Conservation (phyloP, 2,888 invertebrate genomes). For the Globia sparganii region DNA sequence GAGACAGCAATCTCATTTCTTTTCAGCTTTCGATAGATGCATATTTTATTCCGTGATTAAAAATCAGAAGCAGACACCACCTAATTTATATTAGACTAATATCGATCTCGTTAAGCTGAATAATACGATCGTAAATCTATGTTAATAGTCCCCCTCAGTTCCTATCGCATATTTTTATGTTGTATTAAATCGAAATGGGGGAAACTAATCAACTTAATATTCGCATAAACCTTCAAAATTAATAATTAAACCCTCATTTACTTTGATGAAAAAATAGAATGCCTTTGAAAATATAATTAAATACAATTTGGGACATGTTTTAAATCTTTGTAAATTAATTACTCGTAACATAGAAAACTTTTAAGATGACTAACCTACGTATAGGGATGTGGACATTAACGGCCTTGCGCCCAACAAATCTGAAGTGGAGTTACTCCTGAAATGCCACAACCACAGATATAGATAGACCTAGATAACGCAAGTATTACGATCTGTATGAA, state of each 20-base stretch:
- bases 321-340: conserved; percentile 47
- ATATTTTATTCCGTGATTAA: conserved; percentile 57
- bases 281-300: conserved; percentile 54
- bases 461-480: too few relatives aligned
- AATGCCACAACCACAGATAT: too few relatives aligned
- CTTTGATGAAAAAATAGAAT: conserved; percentile 52
- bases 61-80: conserved; percentile 51
- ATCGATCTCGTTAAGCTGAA: conserved; percentile 61
- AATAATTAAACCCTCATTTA: conserved; percentile 59
- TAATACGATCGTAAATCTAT: conserved; percentile 62
- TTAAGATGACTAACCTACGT: too few relatives aligned
- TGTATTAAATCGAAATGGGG: conserved; percentile 65
- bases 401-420: too few relatives aligned
- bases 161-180: conserved; percentile 64
- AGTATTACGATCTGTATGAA: too few relatives aligned
- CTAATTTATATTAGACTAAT: conserved; percentile 59
- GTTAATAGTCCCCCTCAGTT: conserved; percentile 57
- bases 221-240: conserved; percentile 65
- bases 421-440: too few relatives aligned
- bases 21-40: conserved; percentile 35
- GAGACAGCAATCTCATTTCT: conserved; percentile 35
- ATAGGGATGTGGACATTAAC: too few relatives aligned
- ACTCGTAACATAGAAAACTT: conserved; percentile 9
- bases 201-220: conserved; percentile 68
- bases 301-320: conserved; percentile 48